Evolutionary conservation across 2,888 invertebrate species (phyloP).

Genomic region (Apoderus coryli): DNA sequence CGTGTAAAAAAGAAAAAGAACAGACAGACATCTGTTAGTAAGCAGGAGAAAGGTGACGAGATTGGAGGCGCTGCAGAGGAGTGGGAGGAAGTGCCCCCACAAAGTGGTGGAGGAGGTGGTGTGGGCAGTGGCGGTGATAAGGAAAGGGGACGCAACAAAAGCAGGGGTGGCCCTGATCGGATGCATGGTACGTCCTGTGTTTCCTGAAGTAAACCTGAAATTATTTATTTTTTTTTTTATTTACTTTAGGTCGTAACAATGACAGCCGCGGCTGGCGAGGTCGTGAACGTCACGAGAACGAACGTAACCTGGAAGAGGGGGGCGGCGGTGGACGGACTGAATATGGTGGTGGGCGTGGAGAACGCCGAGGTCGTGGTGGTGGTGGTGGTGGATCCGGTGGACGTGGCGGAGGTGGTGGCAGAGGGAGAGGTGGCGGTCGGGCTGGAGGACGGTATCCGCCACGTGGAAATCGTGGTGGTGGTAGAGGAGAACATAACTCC

Average conservation of each 20-base stretch:
- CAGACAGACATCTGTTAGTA: constrained; percentile 43
- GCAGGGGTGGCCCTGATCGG: constrained; percentile 34
- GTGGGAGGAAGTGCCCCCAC: constrained; percentile 23
- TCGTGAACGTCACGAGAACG: constrained; percentile 30
- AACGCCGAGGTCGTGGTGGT: constrained; percentile 25
- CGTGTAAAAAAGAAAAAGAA: constrained; percentile 73
- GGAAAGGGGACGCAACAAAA: constrained; percentile 28
- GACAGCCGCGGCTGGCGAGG: constrained; percentile 29
- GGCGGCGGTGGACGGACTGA: constrained; percentile 21
- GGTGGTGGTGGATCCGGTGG: too few species aligned
- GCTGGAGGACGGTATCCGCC: constrained; percentile 27
- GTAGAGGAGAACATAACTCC: constrained; percentile 22
- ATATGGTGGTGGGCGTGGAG: constrained; percentile 19
- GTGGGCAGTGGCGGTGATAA: constrained; percentile 17
- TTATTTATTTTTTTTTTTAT: too few species aligned
- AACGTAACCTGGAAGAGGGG: constrained; percentile 29
- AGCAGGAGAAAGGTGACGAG: constrained; percentile 22
- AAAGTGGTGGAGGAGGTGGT: constrained; percentile 7
- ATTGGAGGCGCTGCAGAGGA: constrained; percentile 17
- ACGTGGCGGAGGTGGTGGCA: constrained; percentile 31
- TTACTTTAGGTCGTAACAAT: constrained; percentile 39
- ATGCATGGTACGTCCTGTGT: too few species aligned
- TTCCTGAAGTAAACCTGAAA: too few species aligned
- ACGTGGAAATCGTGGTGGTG: constrained; percentile 33
- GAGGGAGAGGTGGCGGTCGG: constrained; percentile 30